These are phyloP conservation scores for Oligia fasciuncula DNA, from an alignment of 2,888 invertebrate species.

Conservation along the genomic window DNA sequence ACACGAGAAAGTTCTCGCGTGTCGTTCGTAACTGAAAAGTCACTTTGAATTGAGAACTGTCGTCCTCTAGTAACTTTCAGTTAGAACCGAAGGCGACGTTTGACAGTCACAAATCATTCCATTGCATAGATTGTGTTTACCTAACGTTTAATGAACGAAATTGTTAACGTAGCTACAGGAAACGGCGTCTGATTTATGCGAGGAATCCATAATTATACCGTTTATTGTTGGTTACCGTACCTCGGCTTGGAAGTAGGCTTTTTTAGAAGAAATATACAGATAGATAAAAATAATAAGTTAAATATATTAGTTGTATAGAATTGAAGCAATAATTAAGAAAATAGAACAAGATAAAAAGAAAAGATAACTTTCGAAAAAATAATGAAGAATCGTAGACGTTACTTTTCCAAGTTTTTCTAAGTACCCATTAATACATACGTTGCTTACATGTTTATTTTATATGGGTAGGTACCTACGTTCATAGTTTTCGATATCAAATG, in stretches of 20 bases:
- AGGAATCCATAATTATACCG: slow-evolving; percentile 34
- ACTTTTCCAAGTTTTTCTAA: slow-evolving; percentile 5
- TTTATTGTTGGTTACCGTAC: slow-evolving; percentile 14
- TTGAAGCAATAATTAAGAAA: background rate
- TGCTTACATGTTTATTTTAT: background rate
- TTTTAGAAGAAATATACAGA: background rate
- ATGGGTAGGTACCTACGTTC: background rate
- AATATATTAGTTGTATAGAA: background rate
- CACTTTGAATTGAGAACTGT: slow-evolving; percentile 40
- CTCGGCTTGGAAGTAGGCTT: background rate
- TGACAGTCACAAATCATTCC: slow-evolving; percentile 34
- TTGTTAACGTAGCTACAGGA: slow-evolving; percentile 15
- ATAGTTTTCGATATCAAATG: background rate
- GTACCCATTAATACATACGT: background rate
- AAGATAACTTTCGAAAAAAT: background rate
- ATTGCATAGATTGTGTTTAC: slow-evolving; percentile 17
- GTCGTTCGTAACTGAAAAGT: slow-evolving; percentile 39
- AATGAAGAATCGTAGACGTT: background rate
- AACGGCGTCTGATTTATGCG: slow-evolving; percentile 26
- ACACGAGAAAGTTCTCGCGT: slow-evolving; percentile 60
- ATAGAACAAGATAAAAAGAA: slow-evolving; percentile 2
- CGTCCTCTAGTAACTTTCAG: slow-evolving; percentile 10
- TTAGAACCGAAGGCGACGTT: background rate
- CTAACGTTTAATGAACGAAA: slow-evolving; percentile 34
- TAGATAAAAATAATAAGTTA: background rate